Conservation (phyloP, 2,797 vertebrate species). For the Labeo calbasu region DNA sequence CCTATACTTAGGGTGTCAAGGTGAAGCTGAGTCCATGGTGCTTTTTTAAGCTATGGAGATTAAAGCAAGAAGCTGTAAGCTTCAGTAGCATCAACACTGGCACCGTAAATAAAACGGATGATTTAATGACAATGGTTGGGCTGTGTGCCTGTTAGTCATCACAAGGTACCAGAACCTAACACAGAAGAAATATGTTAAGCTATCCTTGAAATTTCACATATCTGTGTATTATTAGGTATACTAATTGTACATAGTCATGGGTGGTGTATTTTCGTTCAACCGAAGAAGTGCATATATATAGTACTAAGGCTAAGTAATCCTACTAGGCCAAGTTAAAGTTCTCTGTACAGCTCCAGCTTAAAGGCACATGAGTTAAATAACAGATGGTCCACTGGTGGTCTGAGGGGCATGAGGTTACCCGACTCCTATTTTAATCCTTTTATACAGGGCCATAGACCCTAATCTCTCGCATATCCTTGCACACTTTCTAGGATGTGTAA, state of each 20-base stretch:
- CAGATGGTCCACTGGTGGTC: conserved; percentile 28
- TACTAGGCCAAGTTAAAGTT: not conserved
- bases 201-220: not conserved
- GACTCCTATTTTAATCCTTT: conserved; percentile 51
- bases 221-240: not conserved
- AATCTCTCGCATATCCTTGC: conserved; percentile 35
- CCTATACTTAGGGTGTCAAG: conserved; percentile 46
- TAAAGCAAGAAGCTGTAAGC: conserved; percentile 24
- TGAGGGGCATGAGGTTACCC: conserved; percentile 41
- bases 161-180: not conserved
- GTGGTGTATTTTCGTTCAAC: not conserved
- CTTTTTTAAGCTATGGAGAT: conserved; percentile 28
- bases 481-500: conserved; percentile 24
- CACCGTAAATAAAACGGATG: conserved; percentile 13
- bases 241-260: not conserved
- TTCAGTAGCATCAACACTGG: not conserved
- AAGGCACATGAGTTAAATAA: conserved; percentile 6
- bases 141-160: not conserved
- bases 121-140: conserved; percentile 13
- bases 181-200: not conserved
- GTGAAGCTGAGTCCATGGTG: conserved; percentile 31
- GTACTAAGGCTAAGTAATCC: not conserved
- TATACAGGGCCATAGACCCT: conserved; percentile 20
- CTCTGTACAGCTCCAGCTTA: not conserved
- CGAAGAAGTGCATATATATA: not conserved